Conservation (phyloP, 2,888 invertebrate species). For the Mythimna ferrago region DNA sequence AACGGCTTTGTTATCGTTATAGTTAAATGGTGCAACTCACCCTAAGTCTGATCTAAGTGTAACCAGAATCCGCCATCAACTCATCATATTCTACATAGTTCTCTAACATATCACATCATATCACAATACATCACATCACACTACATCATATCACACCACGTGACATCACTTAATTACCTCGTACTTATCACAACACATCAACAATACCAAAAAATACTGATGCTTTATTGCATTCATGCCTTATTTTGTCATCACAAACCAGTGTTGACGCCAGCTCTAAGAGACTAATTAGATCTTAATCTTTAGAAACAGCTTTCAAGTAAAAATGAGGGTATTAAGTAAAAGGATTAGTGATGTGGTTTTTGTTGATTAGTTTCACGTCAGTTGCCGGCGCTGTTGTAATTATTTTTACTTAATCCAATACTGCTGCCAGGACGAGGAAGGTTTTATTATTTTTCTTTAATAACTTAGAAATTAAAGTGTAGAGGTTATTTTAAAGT, state of each 20-base stretch:
- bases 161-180: neutral
- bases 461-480: conserved; percentile 12
- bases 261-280: conserved; percentile 1
- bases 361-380: conserved; percentile 46
- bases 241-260: neutral
- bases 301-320: conserved; percentile 18
- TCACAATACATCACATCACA: neutral
- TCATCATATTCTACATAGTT: no score
- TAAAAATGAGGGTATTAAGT: conserved; percentile 37
- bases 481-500: neutral
- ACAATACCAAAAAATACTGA: no score
- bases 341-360: conserved; percentile 35
- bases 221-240: no score
- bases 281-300: conserved; percentile 7
- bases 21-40: no score
- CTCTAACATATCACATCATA: neutral
- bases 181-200: neutral
- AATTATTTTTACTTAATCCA: conserved; percentile 57
- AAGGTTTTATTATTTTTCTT: conserved; percentile 23
- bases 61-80: no score
- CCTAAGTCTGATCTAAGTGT: no score
- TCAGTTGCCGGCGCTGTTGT: conserved; percentile 38
- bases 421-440: conserved; percentile 1
- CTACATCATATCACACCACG: neutral
- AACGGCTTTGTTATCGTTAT: no score